Percentiles rank a stretch among this genome's conserved stretches.
These are phyloP conservation scores for Drosophila parthenogenetica DNA, from an alignment of 2,888 invertebrate genomes.

Conservation along the genomic window DNA sequence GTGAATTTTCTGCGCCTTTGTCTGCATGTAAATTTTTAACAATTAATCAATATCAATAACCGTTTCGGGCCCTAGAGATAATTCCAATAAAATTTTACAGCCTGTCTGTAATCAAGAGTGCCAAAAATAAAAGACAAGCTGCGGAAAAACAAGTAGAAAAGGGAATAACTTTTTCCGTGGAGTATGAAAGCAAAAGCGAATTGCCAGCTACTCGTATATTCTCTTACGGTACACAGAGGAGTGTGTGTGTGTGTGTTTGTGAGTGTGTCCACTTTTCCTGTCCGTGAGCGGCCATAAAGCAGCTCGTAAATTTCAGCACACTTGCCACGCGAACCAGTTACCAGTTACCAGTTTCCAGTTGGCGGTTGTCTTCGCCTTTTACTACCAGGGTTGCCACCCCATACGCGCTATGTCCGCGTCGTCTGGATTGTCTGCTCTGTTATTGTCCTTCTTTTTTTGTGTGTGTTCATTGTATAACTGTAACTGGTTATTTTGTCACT, in stretches of 20 bases:
- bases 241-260: not conserved
- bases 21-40: slow-evolving; percentile 37
- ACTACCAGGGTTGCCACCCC: slow-evolving; percentile 49
- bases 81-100: slow-evolving; percentile 54
- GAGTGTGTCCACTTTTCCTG: slow-evolving; percentile 38
- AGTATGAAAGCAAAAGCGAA: slow-evolving; percentile 38
- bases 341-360: slow-evolving; percentile 41
- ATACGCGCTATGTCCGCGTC: slow-evolving; percentile 5
- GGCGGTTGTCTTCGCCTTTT: slow-evolving; percentile 49
- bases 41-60: slow-evolving; percentile 63
- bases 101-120: slow-evolving; percentile 50
- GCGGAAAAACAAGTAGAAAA: slow-evolving; percentile 23
- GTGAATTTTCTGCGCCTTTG: slow-evolving; percentile 7
- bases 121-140: not conserved
- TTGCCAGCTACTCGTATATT: slow-evolving; percentile 25
- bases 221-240: slow-evolving; percentile 7
- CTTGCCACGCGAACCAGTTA: slow-evolving; percentile 46
- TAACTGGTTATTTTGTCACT: slow-evolving; percentile 30
- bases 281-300: slow-evolving; percentile 66
- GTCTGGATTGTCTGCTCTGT: slow-evolving; percentile 24
- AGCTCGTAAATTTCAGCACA: slow-evolving; percentile 73
- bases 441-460: slow-evolving; percentile 4
- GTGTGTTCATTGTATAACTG: slow-evolving; percentile 43
- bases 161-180: slow-evolving; percentile 19
- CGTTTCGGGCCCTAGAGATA: slow-evolving; percentile 31